Evolutionary conservation across 2,797 vertebrate species (phyloP), one percentile per base, ranked within the genome.

Genomic region (Hypotaenidia okinawae): DNA sequence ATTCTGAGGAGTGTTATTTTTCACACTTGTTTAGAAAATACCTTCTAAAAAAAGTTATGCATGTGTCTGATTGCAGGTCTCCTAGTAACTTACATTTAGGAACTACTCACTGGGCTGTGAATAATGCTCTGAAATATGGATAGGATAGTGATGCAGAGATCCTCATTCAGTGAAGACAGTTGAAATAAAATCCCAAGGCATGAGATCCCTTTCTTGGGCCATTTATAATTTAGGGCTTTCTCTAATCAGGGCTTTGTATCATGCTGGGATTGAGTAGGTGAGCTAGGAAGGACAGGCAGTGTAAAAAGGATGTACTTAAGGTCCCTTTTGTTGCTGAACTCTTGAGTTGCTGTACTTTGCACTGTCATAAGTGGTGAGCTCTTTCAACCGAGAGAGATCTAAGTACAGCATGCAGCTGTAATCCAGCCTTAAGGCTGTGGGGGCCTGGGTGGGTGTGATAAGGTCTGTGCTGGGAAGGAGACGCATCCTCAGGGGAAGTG

Each of bases 361-460:
- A 1, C 67, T 18, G 39, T 28, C 47, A 59, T 80, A 87, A 92
- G 92, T 47, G 76, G 32, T 11, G 79, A 91, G 83, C 33, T n/a
- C 21, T 66, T 85, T 61, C 55, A 59, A 37, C 67, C 0, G 15
- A 35, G 59, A 66, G 88, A 32, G 57, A 77, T 69, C 14, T 15
- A 15, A 90, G 77, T 21, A 5, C 24, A 22, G 51, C 5, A 1
- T 4, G 79, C 33, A 19, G 80, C 85, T 1, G 1, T 82, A 67
- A 90, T 70, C 59, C 54, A 55, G 73, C 91, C 79, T 51, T 10
- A 13, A 23, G 62, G 94, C 89, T 77, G 76, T 16, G 0, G 3
- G 73, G 74, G 52, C 49, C 92, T 94, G 95, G 64, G 2, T 16
- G 66, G 16, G 23, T 16, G 41, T 5, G 96, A 85, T 93, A 95